Conservation (phyloP, 2,888 invertebrate species). For the Villa cingulata region DNA sequence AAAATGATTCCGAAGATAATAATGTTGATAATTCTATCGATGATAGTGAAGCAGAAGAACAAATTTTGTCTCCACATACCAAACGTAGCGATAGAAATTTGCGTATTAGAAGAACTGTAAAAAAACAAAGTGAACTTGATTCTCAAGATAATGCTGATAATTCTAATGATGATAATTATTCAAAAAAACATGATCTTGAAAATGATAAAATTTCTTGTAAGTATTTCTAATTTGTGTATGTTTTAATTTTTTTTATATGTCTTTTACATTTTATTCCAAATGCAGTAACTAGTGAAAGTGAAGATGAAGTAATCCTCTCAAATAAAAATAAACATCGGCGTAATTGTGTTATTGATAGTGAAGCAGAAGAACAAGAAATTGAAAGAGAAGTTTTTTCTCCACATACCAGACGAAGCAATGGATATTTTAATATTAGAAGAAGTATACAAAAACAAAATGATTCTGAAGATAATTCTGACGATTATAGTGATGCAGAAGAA, state of each 20-base stretch:
- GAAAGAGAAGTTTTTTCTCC: constrained; percentile 27
- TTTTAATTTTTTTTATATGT: no score
- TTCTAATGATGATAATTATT: background rate
- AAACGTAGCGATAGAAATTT: constrained; percentile 28
- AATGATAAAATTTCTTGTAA: no score
- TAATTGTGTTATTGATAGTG: background rate
- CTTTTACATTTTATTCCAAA: no score
- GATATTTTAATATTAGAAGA: background rate
- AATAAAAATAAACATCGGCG: no score
- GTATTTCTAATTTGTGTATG: no score
- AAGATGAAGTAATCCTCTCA: no score
- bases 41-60: constrained; percentile 17
- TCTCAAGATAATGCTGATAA: no score
- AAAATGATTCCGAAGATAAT: no score
- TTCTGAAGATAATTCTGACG: no score
- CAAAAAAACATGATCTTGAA: background rate
- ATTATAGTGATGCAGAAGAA: background rate
- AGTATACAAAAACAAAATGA: background rate
- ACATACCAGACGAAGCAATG: constrained; percentile 31
- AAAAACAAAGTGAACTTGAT: background rate
- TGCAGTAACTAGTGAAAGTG: no score
- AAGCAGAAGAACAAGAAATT: constrained; percentile 19
- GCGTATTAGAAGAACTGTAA: background rate
- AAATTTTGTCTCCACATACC: constrained; percentile 28
- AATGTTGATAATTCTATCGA: no score